phyloP scores from a whole-genome alignment of 2,797 vertebrate species.

The Microctenopoma steveboyesi region DNA sequence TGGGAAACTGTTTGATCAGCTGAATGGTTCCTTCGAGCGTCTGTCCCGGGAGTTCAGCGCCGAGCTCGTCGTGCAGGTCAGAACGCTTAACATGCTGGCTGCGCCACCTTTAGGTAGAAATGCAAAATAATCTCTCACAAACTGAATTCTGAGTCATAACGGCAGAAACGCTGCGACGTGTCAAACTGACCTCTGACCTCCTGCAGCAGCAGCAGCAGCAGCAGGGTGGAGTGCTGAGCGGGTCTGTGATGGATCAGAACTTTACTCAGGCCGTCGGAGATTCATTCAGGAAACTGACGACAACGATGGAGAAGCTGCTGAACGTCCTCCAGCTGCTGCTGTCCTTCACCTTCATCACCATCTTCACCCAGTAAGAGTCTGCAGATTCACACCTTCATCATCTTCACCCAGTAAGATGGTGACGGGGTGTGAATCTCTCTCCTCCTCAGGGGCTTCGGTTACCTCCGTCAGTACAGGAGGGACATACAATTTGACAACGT shows the following conservation, averaged over 20 bases:
- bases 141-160: too few relatives aligned
- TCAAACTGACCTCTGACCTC: neutral
- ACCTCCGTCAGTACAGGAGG: constrained; percentile 77
- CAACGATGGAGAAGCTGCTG: constrained; percentile 51
- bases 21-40: constrained; percentile 79
- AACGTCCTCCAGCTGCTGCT: constrained; percentile 80
- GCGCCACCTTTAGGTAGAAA: too few relatives aligned
- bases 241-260: constrained; percentile 52
- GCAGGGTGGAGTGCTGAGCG: constrained; percentile 53
- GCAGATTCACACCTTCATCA: neutral
- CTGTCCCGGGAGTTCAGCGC: constrained; percentile 84
- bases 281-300: constrained; percentile 64
- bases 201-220: constrained; percentile 62
- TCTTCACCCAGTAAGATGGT: constrained; percentile 66
- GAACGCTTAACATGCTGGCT: neutral
- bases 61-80: constrained; percentile 70
- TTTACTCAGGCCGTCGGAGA: constrained; percentile 75
- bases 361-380: constrained; percentile 78
- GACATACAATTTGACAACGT: constrained; percentile 89
- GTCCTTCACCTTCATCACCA: constrained; percentile 85
- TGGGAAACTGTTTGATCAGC: constrained; percentile 81
- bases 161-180: too few relatives aligned
- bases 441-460: constrained; percentile 82
- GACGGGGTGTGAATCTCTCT: neutral
- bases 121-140: too few relatives aligned